These are phyloP conservation scores for Tyto alba DNA, from an alignment of 2,113 vertebrate genomes.

Conservation along the genomic window DNA sequence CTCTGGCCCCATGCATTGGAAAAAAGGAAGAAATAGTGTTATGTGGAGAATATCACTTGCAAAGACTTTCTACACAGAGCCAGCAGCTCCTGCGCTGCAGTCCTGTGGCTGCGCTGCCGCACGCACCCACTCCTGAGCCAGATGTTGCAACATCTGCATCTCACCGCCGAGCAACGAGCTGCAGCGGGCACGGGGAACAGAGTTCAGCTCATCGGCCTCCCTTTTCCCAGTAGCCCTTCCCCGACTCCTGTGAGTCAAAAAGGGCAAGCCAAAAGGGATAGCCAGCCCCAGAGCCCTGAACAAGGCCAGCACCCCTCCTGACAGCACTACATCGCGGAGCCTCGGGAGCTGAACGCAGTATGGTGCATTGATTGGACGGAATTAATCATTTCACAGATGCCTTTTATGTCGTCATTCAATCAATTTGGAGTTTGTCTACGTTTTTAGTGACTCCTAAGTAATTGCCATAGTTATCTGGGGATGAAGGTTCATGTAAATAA, in stretches of 20 bases:
- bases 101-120: neutral
- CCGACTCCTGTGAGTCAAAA: neutral
- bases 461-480: neutral
- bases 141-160: neutral
- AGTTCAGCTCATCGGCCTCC: neutral
- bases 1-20: neutral
- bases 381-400: neutral
- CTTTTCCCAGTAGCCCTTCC: neutral
- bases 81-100: accelerated
- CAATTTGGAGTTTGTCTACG: neutral
- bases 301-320: neutral
- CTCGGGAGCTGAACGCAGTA: accelerated
- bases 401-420: neutral
- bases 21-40: neutral
- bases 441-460: neutral
- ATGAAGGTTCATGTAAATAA: neutral
- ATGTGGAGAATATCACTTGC: neutral
- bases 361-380: accelerated
- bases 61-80: neutral
- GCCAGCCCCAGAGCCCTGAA: neutral
- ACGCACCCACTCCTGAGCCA: accelerated
- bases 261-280: neutral
- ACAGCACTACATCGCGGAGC: neutral
- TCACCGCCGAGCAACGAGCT: neutral
- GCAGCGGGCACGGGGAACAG: accelerated